phyloP scores from a whole-genome alignment of 2,113 vertebrate species.

The Tauraco erythrolophus region DNA sequence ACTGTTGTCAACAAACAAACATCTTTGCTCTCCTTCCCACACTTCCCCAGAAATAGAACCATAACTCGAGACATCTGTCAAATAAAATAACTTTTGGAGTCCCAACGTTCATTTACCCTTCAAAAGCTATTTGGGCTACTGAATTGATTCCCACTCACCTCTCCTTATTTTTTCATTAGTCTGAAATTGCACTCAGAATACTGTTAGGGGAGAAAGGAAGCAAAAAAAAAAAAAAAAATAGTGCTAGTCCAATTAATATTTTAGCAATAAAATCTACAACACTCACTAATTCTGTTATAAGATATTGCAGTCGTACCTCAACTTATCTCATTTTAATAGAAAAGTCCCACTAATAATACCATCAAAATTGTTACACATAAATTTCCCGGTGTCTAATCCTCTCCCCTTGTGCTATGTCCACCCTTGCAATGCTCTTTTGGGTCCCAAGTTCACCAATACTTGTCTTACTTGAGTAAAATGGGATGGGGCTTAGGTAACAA shows the following conservation, averaged over 20 bases:
- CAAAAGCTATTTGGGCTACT: background rate
- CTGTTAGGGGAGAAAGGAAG: background rate
- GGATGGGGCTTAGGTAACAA: rapidly evolving
- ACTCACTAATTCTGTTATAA: background rate
- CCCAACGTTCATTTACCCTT: background rate
- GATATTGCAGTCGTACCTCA: background rate
- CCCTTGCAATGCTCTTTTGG: background rate
- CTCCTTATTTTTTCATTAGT: background rate
- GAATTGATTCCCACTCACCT: background rate
- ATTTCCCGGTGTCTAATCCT: background rate
- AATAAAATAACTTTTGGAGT: background rate
- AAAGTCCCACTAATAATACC: background rate
- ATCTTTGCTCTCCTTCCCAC: background rate
- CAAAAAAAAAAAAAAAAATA: background rate
- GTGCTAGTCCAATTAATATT: background rate
- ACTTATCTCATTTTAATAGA: background rate
- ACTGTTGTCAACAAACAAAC: background rate
- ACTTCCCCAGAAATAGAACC: background rate
- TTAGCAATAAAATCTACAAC: background rate
- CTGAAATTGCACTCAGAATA: background rate
- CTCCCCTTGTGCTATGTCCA: background rate
- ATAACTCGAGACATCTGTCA: background rate
- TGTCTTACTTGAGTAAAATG: background rate
- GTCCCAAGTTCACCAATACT: background rate
- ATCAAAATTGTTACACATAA: background rate